Percentiles rank a stretch among this genome's conserved stretches.
phyloP scores from a whole-genome alignment of 92 coral and sea anemone species.

The Palythoa grandiflora region DNA sequence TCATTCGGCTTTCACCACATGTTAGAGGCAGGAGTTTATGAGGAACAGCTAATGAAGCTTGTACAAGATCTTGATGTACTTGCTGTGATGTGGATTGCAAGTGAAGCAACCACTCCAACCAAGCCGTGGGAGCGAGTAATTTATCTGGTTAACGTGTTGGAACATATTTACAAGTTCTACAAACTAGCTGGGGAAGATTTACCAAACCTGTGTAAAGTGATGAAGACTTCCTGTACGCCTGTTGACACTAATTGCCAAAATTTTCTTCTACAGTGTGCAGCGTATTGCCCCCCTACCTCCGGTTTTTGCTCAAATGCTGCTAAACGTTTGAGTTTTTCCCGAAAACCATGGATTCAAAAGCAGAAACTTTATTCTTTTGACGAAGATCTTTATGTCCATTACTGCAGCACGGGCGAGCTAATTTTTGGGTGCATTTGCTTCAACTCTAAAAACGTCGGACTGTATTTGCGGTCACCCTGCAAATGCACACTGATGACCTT shows the following conservation, averaged over 20 bases:
- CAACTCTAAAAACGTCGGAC: neutral
- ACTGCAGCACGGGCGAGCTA: neutral
- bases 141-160: neutral
- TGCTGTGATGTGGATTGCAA: neutral
- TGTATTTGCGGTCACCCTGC: neutral
- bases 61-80: neutral
- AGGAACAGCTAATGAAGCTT: neutral
- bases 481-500: neutral
- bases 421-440: neutral
- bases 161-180: neutral
- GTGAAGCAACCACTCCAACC: neutral
- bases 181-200: neutral
- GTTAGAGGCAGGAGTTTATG: conserved; percentile 6
- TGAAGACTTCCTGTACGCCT: neutral
- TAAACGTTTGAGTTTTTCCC: neutral
- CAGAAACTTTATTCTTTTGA: neutral
- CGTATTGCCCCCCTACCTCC: neutral
- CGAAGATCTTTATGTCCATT: neutral
- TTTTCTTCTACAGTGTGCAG: conserved; percentile 14
- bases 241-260: neutral
- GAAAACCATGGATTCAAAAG: neutral
- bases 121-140: neutral
- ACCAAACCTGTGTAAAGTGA: neutral
- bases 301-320: neutral
- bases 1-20: conserved; percentile 13